Evolutionary conservation across 2,797 vertebrate genomes (phyloP), one percentile per base, ranked within the genome.

Genomic region (Myotis myotis): DNA sequence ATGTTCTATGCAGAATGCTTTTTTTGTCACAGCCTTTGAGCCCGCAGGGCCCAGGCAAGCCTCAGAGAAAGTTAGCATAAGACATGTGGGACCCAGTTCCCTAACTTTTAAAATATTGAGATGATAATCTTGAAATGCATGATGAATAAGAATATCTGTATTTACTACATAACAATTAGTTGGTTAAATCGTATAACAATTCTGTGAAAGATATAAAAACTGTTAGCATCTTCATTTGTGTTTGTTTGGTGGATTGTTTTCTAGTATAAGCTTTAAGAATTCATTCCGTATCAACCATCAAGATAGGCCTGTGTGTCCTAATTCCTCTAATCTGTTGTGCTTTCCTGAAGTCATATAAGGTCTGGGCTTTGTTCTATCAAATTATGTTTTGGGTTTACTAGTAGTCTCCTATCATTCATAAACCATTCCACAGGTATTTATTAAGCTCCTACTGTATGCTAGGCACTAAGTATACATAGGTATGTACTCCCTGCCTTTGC

Each of bases 1-100:
- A 98, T 97, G 97, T 96, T 98, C 98, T 97, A 83, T 60, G 94
- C 97, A 98, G 97, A 96, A 98, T 98, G 97, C 96, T 98, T 97
- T 87, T 87, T 96, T 94, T 80, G 90, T 98, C 98, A 98, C 97
- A 97, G 98, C 28, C 79, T 98, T 98, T 96, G 92, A 97, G 97
- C 96, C 97, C 87, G 95, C 97, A 75, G 96, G 91, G 97, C 97
- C 95, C 84, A 83, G 74, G 44, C 33, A 70, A 60, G 93, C 68
- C 87, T 95, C 95, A 95, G 36, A 96, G 89, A 96, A 97, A 97
- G 89, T 94, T 97, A 96, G 89, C 87, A 66, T 33, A 41, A 91
- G 83, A 95, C 91, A 97, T 96, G 74, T 22, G 81, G 95, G 89
- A 86, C 79, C 49, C 38, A 79, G 33, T 94, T 95, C 16, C 44